phyloP scores from a whole-genome alignment of 2,797 vertebrate genomes.

The Poeciliopsis gracilis region DNA sequence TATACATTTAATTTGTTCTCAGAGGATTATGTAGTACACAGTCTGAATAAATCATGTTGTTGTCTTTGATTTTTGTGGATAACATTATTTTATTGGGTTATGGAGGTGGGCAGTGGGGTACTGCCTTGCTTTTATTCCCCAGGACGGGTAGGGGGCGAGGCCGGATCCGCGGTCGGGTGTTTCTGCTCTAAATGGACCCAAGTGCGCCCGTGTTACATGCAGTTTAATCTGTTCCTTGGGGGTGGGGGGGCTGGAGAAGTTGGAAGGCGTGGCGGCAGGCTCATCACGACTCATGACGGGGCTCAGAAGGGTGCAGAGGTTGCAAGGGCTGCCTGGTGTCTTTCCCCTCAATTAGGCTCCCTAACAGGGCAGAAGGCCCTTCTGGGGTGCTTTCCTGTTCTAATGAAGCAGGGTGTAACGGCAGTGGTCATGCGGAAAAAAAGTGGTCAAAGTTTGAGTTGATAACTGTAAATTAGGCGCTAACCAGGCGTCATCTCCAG shows the following conservation, averaged over 20 bases:
- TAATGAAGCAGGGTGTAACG: constrained; percentile 48
- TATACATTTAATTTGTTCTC: constrained; percentile 81
- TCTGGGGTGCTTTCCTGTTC: constrained; percentile 39
- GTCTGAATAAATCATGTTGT: constrained; percentile 80
- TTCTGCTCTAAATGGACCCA: constrained; percentile 72
- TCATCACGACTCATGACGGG: constrained; percentile 51
- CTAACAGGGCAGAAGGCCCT: constrained; percentile 34
- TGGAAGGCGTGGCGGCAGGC: constrained; percentile 3
- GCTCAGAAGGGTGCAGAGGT: constrained; percentile 45
- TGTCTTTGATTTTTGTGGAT: too few relatives aligned
- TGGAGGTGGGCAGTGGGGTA: constrained; percentile 34
- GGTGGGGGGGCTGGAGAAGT: constrained; percentile 47
- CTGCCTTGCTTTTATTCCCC: constrained; percentile 69
- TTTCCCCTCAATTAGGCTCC: constrained; percentile 63
- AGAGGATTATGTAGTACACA: constrained; percentile 80
- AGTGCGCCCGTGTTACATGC: constrained; percentile 66
- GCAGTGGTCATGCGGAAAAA: constrained; percentile 29
- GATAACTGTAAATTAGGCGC: constrained; percentile 42
- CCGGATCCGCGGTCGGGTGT: constrained; percentile 21
- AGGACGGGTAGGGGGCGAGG: constrained; percentile 52
- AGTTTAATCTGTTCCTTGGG: constrained; percentile 73
- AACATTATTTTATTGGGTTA: constrained; percentile 11
- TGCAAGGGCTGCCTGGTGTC: constrained; percentile 34
- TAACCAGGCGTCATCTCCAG: not conserved
- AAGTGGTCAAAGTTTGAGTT: constrained; percentile 21